Base-by-base conservation (phyloP, 2,888 invertebrate genomes). In the Zhuqinia jingwanae region DNA sequence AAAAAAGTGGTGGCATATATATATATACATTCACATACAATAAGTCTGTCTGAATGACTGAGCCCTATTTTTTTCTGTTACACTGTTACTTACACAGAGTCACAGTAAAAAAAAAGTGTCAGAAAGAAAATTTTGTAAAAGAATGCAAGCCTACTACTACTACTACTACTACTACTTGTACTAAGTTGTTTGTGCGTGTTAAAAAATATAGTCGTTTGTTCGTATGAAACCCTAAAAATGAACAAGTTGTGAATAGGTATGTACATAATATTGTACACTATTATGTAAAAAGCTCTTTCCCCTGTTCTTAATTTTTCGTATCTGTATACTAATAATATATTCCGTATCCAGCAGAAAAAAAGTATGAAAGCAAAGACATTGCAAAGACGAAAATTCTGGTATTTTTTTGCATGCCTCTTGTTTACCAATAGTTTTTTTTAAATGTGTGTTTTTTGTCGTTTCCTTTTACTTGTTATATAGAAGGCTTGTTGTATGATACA, bases 31-130 rank as follows among this genome's bases (percentile, higher is more conserved):
- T n/a, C n/a, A n/a, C n/a, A n/a, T 36, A 27, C 27, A 27, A 60
- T 60, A 17, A 53, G 17, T 60, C 27, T 70, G 70, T 50, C 47
- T 65, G 63, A 78, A n/a, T n/a, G 60, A 10, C 27, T 30, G 77
- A 77, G 77, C 79, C 79, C 79, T 79, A 79, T 78, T 79, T 79
- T 79, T 68, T 30, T 17, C 36, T n/a, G n/a, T n/a, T n/a, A n/a
- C n/a, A n/a, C 22, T 45, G 47, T n/a, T n/a, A 15, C n/a, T 10
- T 1, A 45, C n/a, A 13, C 17, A 65, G 1, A 42, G 36, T 50
- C 47, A 53, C 36, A 75, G 56, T 36, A 45, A 60, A 68, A 78
- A 79, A n/a, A n/a, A n/a, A n/a, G n/a, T n/a, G 50, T 15, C 65
- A 65, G 56, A 65, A 53, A 56, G 30, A 75, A 56, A 65, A 79